A percentile compares a stretch with the other conserved stretches of the same genome.
These are phyloP conservation scores for Solenodon paradoxus DNA, from an alignment of 2,113 vertebrate genomes.

Conservation along the genomic window DNA sequence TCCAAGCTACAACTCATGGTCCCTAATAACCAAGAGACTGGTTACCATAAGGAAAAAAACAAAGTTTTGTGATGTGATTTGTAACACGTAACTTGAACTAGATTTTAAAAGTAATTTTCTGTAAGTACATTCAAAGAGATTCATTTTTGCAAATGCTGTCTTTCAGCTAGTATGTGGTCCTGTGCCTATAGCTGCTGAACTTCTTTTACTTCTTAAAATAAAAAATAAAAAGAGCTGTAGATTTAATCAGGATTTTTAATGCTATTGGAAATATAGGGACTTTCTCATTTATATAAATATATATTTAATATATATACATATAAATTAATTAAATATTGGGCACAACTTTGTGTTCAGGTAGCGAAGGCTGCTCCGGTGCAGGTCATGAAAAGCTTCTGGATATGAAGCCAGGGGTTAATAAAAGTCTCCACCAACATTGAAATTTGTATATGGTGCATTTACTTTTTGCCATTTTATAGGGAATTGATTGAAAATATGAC, in stretches of 20 bases:
- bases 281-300: conserved; percentile 33
- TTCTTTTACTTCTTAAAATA: neutral
- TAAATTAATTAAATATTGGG: neutral
- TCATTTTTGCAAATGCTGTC: neutral
- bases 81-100: neutral
- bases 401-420: no score
- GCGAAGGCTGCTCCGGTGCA: no score
- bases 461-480: conserved; percentile 7
- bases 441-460: neutral
- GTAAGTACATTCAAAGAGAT: neutral
- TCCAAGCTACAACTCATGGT: conserved; percentile 76
- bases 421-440: neutral
- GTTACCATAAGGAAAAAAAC: conserved; percentile 49
- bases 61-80: neutral
- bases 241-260: conserved; percentile 17
- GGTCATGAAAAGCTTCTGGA: no score
- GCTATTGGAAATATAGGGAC: conserved; percentile 29
- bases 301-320: neutral
- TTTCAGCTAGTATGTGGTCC: neutral
- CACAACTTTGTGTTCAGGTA: no score
- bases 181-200: neutral
- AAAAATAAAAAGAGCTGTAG: neutral
- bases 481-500: conserved; percentile 13
- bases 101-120: neutral
- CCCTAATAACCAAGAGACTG: conserved; percentile 68